phyloP scores from a whole-genome alignment of 2,888 invertebrate genomes.

The Argyresthia goedartella region DNA sequence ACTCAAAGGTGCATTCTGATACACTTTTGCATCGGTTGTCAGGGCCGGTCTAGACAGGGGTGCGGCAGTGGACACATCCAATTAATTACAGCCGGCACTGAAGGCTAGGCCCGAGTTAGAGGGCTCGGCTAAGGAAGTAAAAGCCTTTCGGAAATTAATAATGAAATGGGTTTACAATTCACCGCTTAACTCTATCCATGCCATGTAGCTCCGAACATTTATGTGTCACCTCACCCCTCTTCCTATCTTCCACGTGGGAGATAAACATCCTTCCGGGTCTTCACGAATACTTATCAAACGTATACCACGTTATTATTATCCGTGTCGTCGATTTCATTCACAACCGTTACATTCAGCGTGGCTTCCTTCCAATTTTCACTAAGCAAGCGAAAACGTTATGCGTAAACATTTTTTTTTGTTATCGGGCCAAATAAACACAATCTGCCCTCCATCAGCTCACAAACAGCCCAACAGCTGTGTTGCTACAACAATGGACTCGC shows the following conservation, averaged over 20 bases:
- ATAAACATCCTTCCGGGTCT: too few relatives aligned
- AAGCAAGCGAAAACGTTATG: too few relatives aligned
- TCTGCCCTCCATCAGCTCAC: background rate
- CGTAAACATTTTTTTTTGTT: background rate
- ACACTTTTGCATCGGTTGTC: too few relatives aligned
- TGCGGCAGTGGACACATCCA: conserved; percentile 20
- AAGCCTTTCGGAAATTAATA: conserved; percentile 5
- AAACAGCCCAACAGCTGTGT: conserved; percentile 17
- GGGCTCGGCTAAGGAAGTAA: background rate
- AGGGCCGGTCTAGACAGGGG: conserved; percentile 15
- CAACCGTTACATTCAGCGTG: too few relatives aligned
- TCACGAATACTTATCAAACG: too few relatives aligned
- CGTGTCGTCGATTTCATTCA: too few relatives aligned
- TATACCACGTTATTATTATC: too few relatives aligned
- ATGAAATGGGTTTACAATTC: background rate
- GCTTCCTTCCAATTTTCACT: too few relatives aligned
- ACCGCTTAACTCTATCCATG: too few relatives aligned
- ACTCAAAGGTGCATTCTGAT: too few relatives aligned
- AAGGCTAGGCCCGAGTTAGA: conserved; percentile 19
- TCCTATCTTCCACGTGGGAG: too few relatives aligned
- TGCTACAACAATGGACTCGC: conserved; percentile 27
- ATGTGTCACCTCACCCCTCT: background rate
- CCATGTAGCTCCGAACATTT: too few relatives aligned
- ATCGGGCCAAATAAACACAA: background rate
- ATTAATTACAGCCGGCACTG: conserved; percentile 24